These are phyloP conservation scores for Gastrophryne carolinensis DNA, from an alignment of 2,797 vertebrate genomes.

Conservation along the genomic window DNA sequence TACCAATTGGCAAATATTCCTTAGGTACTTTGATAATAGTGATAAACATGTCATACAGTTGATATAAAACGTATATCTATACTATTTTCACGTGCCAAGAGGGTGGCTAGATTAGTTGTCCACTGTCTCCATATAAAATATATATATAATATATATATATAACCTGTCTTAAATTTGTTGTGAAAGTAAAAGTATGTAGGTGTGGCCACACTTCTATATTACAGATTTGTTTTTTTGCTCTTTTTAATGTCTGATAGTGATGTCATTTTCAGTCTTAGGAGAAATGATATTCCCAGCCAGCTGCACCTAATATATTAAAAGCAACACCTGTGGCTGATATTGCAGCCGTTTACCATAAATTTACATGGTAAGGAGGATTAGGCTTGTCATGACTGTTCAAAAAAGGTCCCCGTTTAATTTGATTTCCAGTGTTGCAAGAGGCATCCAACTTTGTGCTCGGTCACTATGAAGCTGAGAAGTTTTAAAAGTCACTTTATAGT, in stretches of 20 bases:
- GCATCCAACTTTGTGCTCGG: slow-evolving; percentile 74
- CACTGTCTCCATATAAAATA: background rate
- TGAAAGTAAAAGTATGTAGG: background rate
- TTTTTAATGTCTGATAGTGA: slow-evolving; percentile 79
- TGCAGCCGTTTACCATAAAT: slow-evolving; percentile 83
- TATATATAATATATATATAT: background rate
- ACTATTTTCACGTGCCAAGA: background rate
- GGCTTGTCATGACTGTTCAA: slow-evolving; percentile 80
- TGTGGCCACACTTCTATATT: background rate
- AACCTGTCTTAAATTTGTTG: background rate
- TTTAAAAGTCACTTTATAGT: slow-evolving; percentile 76
- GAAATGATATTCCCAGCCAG: slow-evolving; percentile 81
- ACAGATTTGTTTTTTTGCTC: slow-evolving; percentile 55
- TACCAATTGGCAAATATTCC: too few species aligned
- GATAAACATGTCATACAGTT: background rate
- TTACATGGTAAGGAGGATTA: slow-evolving; percentile 84
- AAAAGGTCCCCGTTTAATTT: slow-evolving; percentile 81
- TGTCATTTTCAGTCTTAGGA: slow-evolving; percentile 78
- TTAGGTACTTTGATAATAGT: background rate
- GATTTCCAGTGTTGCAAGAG: slow-evolving; percentile 79
- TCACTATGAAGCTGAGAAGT: slow-evolving; percentile 76
- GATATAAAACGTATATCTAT: background rate
- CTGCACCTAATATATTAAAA: slow-evolving; percentile 81
- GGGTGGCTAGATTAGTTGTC: background rate
- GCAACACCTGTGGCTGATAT: slow-evolving; percentile 84